Base-by-base conservation (phyloP, 2,113 vertebrate species). In the Thomomys bottae region DNA sequence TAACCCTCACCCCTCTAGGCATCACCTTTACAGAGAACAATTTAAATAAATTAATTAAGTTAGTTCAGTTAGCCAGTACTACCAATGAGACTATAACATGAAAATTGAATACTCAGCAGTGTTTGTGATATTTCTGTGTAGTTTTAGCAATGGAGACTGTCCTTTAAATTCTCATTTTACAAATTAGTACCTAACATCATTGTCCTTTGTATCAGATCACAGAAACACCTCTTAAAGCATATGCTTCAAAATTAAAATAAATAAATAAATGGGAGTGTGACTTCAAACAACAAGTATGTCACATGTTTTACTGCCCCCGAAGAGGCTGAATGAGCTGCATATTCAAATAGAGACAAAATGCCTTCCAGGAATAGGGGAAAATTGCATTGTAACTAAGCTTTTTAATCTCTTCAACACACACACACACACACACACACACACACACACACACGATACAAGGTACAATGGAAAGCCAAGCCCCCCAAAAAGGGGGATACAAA, bases 111-210 rank as follows among this genome's bases (percentile, higher is more conserved):
- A 30, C n/a, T 80, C 86, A 88, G 45, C 30, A 72, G 57, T 38
- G 38, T 32, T 61, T 81, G 57, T 70, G 17, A 14, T 61, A 57
- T 63, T 83, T 73, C 59, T 91, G 4, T 26, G 77, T 40, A 83
- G 38, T 21, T 81, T 87, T 87, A 61, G 64, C 77, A 90, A 84
- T 4, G 4, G 88, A 93, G 57, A 82, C 67, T 88, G 28, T 45
- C 72, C 54, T 90, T 91, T 72, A 76, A 28, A 89, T 67, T 87
- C 81, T 75, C n/a, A 38, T 61, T 84, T 94, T 59, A 80, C 59
- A 92, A 81, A 92, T 14, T 68, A 54, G 28, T 64, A 40, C 71
- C 64, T 70, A 84, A 89, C n/a, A 86, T 91, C 28, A 89, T 45
- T 84, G 26, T 49, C 68, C 26, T 84, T 94, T 90, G 3, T 85